Conservation (phyloP, 2,797 vertebrate species). For the Schizopygopsis malacanthus region DNA sequence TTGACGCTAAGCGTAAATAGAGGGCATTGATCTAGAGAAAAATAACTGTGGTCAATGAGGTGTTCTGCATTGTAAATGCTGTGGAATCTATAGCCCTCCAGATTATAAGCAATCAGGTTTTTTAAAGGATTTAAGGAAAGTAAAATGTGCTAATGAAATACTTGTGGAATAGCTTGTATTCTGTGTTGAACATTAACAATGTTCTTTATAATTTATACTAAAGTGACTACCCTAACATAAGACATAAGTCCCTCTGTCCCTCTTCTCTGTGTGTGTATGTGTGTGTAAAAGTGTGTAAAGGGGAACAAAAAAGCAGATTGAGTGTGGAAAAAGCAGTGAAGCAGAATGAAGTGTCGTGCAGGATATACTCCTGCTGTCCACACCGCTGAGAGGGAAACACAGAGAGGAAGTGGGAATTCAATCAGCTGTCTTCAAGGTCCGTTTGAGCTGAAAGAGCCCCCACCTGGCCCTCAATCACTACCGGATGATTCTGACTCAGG, state of each 20-base stretch:
- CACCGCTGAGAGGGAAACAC: slow-evolving; percentile 56
- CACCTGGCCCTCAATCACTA: slow-evolving; percentile 68
- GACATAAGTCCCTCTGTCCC: not conserved
- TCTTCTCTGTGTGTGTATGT: slow-evolving; percentile 8
- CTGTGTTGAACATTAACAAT: not conserved
- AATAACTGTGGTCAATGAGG: slow-evolving; percentile 3
- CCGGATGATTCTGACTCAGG: slow-evolving; percentile 45
- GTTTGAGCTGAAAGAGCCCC: slow-evolving; percentile 73
- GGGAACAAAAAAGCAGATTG: slow-evolving; percentile 72
- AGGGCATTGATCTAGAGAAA: slow-evolving; percentile 7
- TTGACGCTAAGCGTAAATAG: slow-evolving; percentile 16
- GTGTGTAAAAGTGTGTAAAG: not conserved
- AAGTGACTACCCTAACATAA: not conserved
- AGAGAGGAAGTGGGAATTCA: slow-evolving; percentile 73
- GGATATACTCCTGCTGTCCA: slow-evolving; percentile 61
- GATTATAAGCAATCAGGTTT: not conserved
- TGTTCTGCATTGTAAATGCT: not conserved
- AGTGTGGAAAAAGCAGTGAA: slow-evolving; percentile 55
- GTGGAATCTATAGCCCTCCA: slow-evolving; percentile 13
- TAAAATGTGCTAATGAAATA: not conserved
- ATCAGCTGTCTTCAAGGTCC: slow-evolving; percentile 76
- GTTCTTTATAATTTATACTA: not conserved
- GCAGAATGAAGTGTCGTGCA: slow-evolving; percentile 53
- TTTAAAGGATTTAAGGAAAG: not conserved
- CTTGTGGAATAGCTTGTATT: not conserved